Percentiles rank a stretch among this genome's conserved stretches.
Conservation (phyloP, 2,797 vertebrate genomes). For the Acropternis orthonyx region DNA sequence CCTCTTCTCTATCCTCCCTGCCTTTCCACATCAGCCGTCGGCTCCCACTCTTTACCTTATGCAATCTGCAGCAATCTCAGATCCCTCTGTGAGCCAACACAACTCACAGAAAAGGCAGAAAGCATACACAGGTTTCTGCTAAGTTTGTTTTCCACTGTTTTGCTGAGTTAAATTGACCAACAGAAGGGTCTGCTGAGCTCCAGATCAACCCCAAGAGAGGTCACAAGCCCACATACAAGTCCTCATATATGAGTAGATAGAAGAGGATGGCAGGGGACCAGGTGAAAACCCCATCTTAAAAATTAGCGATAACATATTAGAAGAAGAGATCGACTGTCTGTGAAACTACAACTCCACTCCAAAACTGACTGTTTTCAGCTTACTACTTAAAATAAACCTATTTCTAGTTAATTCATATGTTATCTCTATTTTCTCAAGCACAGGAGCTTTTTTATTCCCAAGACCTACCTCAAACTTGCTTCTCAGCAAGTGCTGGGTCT, state of each 20-base stretch:
- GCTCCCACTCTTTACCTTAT: background rate
- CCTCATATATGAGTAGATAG: background rate
- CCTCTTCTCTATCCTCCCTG: background rate
- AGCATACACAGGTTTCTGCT: background rate
- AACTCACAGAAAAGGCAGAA: background rate
- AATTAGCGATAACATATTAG: rapidly evolving
- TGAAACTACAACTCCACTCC: background rate
- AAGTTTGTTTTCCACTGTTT: background rate
- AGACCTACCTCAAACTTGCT: background rate
- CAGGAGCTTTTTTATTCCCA: background rate
- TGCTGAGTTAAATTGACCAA: background rate
- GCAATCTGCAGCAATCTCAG: background rate
- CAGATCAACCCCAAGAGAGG: background rate
- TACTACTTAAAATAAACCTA: background rate
- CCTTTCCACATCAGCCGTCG: background rate
- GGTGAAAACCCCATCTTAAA: background rate
- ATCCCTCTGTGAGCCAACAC: background rate
- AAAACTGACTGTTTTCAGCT: background rate
- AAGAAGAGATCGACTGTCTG: background rate
- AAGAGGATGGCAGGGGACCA: background rate
- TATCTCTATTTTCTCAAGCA: background rate
- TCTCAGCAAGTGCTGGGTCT: background rate
- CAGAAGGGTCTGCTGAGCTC: background rate
- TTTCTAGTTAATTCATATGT: background rate
- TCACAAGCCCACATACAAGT: background rate